Evolutionary conservation across 2,888 invertebrate genomes (phyloP), one percentile per base, ranked within the genome.

Genomic region (Tipula confusa): DNA sequence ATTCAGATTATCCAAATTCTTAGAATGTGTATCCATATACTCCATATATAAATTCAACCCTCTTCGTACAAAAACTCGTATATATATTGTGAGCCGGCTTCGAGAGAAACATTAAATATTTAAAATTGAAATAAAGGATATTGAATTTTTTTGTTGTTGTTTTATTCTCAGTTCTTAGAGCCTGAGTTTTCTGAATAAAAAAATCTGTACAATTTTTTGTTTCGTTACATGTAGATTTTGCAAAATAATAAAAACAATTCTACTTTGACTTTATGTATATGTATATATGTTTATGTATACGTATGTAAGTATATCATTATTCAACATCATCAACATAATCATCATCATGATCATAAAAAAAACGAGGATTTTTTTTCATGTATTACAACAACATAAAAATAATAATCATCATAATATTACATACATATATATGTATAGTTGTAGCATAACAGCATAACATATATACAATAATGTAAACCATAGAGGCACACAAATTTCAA

Each of bases 221-320:
- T 24, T 9, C 24, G n/a, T 43, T n/a, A 15, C 64, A 64, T 18
- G 64, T 24, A 64, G 24, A 64, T 64, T 64, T 64, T 24, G 24
- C 64, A 64, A 64, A 64, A 64, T 64, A 64, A 64, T 64, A 64
- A 64, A 24, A 64, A 64, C 64, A 64, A 64, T 64, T 64, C 64
- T 64, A 24, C 64, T 64, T 64, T 64, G 24, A 64, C 64, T 64
- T 64, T 64, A 64, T 64, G 64, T 64, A 9, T 24, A 6, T 15
- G 15, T 15, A 7, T 43, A 36, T 36, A 36, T 36, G 9, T n/a
- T n/a, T 33, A 33, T 6, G 33, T 36, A 36, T 36, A n/a, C n/a
- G 36, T 9, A 36, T 36, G 36, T 43, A 64, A 24, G 64, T 24
- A 64, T 24, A 64, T 64, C 64, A 64, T 64, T 64, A 64, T 64